A percentile compares a stretch with the other conserved stretches of the same genome.
phyloP scores from a whole-genome alignment of 2,113 vertebrate genomes.

The Erythrocercus mccallii region DNA sequence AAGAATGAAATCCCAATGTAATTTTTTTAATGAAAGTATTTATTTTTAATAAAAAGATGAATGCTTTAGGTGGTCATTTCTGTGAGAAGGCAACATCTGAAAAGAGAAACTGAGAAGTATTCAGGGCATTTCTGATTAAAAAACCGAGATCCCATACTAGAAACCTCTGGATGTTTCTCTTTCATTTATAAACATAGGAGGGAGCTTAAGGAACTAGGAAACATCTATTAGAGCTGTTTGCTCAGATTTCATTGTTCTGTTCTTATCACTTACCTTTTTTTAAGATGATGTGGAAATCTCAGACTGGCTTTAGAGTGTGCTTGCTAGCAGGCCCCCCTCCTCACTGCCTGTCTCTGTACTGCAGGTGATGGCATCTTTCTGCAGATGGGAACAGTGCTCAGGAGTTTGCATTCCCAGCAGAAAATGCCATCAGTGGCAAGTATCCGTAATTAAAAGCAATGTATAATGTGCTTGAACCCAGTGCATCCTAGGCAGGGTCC shows the following conservation, averaged over 20 bases:
- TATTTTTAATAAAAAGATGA: neutral
- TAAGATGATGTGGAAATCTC: neutral
- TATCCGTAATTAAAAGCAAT: fast-evolving
- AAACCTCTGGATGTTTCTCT: neutral
- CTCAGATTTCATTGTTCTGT: neutral
- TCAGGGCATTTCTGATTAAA: neutral
- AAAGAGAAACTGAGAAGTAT: neutral
- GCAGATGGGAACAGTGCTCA: neutral
- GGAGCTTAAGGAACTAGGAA: neutral
- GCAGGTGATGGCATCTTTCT: neutral
- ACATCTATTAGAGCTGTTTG: neutral
- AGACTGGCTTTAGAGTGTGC: neutral
- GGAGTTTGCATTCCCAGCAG: fast-evolving
- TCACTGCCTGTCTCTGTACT: neutral
- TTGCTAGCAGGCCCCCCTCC: neutral
- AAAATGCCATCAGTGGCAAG: neutral
- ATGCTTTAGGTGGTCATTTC: neutral
- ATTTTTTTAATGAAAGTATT: neutral
- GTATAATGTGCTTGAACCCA: neutral
- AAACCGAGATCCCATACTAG: neutral
- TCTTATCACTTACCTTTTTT: neutral
- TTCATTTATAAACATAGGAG: neutral
- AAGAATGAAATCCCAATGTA: neutral
- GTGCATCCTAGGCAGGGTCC: neutral
- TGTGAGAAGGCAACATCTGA: neutral